These are phyloP conservation scores for Dipodomys merriami DNA, from an alignment of 2,113 vertebrate genomes.

Conservation along the genomic window DNA sequence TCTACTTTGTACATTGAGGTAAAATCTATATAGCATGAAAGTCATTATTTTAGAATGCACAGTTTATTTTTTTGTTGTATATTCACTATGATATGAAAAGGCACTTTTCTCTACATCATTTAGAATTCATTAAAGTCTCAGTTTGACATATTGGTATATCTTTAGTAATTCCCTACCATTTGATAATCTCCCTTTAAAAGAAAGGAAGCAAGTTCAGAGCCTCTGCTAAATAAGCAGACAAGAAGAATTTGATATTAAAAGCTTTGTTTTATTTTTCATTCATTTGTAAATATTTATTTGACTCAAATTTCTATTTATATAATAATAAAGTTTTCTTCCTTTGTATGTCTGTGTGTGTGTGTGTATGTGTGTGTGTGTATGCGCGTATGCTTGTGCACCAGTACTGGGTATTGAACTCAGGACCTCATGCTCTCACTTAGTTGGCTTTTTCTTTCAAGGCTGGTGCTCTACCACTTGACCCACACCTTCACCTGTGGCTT, in stretches of 20 bases:
- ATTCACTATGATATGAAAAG: background rate
- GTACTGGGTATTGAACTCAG: no score
- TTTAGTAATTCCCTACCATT: background rate
- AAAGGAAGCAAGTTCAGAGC: background rate
- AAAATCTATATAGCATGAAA: background rate
- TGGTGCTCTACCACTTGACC: no score
- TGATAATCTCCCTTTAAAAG: background rate
- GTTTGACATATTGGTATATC: background rate
- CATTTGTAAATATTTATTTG: conserved; percentile 44
- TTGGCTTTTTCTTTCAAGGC: no score
- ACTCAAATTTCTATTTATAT: conserved; percentile 1
- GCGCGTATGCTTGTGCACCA: no score
- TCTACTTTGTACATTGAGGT: background rate
- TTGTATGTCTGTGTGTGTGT: no score
- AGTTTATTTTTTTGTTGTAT: background rate
- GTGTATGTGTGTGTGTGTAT: no score
- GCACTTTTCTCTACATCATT: background rate
- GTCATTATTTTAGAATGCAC: background rate
- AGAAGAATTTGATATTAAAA: background rate
- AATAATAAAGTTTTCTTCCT: background rate
- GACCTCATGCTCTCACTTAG: no score
- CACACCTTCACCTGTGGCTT: no score
- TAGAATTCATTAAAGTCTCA: background rate
- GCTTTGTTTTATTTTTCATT: background rate
- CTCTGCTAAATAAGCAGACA: background rate